These are phyloP conservation scores for Cercocebus atys DNA, from an alignment of 2,113 vertebrate species.

Conservation along the genomic window DNA sequence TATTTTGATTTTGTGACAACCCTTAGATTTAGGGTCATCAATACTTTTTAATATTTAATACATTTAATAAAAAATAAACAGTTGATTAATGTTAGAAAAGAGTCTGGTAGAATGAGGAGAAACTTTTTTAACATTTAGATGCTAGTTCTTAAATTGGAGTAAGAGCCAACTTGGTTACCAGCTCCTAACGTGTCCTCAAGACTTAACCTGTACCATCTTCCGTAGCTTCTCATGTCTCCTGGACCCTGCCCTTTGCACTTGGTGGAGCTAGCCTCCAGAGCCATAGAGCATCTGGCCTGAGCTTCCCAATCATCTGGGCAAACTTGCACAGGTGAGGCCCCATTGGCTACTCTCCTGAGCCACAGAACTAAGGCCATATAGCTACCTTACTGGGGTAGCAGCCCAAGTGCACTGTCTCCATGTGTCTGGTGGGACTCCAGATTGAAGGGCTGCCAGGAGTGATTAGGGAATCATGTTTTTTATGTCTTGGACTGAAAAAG, in stretches of 20 bases:
- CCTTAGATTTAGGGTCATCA: conserved; percentile 30
- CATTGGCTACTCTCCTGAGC: background rate
- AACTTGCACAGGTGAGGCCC: background rate
- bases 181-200: background rate
- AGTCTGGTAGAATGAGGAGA: background rate
- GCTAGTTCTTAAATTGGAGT: background rate
- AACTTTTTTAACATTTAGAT: background rate
- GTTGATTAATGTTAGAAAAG: conserved; percentile 3
- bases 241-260: background rate
- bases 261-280: conserved; percentile 9
- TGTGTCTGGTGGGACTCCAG: background rate
- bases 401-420: background rate
- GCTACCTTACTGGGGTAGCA: background rate
- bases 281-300: background rate
- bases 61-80: background rate
- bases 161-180: background rate
- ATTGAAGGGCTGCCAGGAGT: background rate
- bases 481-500: background rate
- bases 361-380: background rate
- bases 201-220: background rate
- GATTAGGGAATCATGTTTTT: conserved; percentile 14
- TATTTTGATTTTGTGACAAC: conserved; percentile 35
- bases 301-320: background rate
- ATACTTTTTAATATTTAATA: background rate
- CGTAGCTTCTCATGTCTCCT: background rate